Evolutionary conservation across 2,113 vertebrate genomes (phyloP), one percentile per base, ranked within the genome.

Genomic region (Arothron firmamentum): DNA sequence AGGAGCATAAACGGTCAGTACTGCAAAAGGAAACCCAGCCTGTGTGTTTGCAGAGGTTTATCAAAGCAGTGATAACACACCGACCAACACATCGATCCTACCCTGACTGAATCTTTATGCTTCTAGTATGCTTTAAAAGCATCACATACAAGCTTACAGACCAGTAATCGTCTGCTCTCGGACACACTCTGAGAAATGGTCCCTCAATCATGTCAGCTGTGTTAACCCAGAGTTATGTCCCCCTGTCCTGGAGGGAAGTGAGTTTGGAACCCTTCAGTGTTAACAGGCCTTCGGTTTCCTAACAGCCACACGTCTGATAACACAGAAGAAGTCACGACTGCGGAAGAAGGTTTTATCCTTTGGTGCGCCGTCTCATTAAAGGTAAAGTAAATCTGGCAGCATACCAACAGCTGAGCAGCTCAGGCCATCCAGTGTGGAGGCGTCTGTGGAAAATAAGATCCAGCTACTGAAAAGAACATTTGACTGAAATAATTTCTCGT

Each of bases 261-360:
- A 55, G 57, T 56, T 6, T 43, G 42, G 56, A 25, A 18, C 3
- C 25, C 41, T 15, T 25, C 61, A 18, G 65, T 57, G 66, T 79
- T 67, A 72, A 72, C 75, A 79, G 58, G 58, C 65, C 67, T 83
- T 74, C 76, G 65, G 62, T 73, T 63, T 65, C 57, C 70, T 74
- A 51, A 48, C 50, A 47, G 52, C 28, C 54, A n/a, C 52, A 72
- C 14, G 12, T 52, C 25, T 28, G 70, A 85, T 80, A 80, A 73
- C 58, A 56, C 52, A 46, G 7, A 70, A 70, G 74, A 45, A 59
- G 56, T 38, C 34, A 12, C 11, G 9, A 10, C 34, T 9, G 34
- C 4, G 34, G 46, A 56, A 49, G 43, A 68, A 71, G 60, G 53
- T 42, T 56, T 41, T 16, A 52, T 50, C 57, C 53, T 67, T 38